phyloP scores from a whole-genome alignment of 2,888 invertebrate genomes.

The Agriopis aurantiaria region DNA sequence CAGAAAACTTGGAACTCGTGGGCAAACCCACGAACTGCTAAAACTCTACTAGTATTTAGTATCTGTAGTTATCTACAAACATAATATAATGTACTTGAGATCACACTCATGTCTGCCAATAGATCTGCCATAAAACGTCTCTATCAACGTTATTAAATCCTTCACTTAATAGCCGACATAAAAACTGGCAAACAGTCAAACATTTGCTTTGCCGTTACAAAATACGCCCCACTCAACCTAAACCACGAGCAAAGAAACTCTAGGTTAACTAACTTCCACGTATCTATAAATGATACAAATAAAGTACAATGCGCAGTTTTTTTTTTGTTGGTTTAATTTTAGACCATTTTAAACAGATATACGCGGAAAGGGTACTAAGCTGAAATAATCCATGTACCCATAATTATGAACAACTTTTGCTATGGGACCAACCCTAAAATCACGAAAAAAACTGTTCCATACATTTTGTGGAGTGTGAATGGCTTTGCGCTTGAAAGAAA shows the following conservation, averaged over 20 bases:
- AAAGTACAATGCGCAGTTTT: too few species aligned
- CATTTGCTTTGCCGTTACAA: slow-evolving; percentile 38
- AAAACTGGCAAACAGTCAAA: slow-evolving; percentile 47
- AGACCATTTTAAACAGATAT: too few species aligned
- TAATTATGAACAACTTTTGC: too few species aligned
- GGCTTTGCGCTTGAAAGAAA: too few species aligned
- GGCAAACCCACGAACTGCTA: neutral
- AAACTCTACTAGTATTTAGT: neutral
- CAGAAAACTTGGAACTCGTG: neutral
- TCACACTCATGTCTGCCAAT: slow-evolving; percentile 15
- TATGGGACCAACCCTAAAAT: too few species aligned
- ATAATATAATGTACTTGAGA: neutral
- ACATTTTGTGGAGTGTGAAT: too few species aligned
- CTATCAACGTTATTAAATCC: slow-evolving; percentile 63
- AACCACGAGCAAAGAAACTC: neutral
- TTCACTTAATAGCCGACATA: slow-evolving; percentile 56
- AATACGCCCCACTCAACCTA: neutral
- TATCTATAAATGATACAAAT: too few species aligned
- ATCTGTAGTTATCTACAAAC: neutral
- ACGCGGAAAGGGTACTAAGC: too few species aligned
- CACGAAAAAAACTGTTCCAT: too few species aligned
- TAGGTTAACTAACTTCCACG: too few species aligned
- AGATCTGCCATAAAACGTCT: slow-evolving; percentile 42
- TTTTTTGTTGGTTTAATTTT: too few species aligned
- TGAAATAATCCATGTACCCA: too few species aligned